phyloP scores from a whole-genome alignment of 2,797 vertebrate genomes.

The Chromobotia macracanthus region DNA sequence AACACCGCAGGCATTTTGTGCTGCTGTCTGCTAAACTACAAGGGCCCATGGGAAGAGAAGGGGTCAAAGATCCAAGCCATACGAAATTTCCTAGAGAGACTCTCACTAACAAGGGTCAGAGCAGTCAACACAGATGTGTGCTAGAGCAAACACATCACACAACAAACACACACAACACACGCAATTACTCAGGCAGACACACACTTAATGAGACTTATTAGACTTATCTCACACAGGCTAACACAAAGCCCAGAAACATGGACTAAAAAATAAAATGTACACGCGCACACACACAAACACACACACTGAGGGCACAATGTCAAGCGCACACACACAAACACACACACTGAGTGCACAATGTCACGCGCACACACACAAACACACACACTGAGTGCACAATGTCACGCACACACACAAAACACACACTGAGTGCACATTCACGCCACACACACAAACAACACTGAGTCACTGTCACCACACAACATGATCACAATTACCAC shows the following conservation, averaged over 20 bases:
- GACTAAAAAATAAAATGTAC: not conserved
- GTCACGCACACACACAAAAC: no score
- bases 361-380: no score
- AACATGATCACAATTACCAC: no score
- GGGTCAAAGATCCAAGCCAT: slow-evolving; percentile 25
- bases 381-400: no score
- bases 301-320: no score
- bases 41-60: slow-evolving; percentile 16
- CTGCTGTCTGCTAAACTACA: slow-evolving; percentile 25
- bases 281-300: no score
- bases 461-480: no score
- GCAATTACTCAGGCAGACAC: not conserved
- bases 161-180: not conserved
- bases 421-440: no score
- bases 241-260: not conserved
- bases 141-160: slow-evolving; percentile 41
- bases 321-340: no score
- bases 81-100: slow-evolving; percentile 64
- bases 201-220: slow-evolving; percentile 2
- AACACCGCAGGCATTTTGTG: slow-evolving; percentile 1
- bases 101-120: slow-evolving; percentile 62
- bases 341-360: no score
- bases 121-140: slow-evolving; percentile 72
- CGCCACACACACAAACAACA: no score
- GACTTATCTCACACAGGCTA: slow-evolving; percentile 6